A percentile compares a stretch with the other conserved stretches of the same genome.
Evolutionary conservation across 1,140 invertebrate species (phyloP).

Genomic region (Onthophagus taurus): DNA sequence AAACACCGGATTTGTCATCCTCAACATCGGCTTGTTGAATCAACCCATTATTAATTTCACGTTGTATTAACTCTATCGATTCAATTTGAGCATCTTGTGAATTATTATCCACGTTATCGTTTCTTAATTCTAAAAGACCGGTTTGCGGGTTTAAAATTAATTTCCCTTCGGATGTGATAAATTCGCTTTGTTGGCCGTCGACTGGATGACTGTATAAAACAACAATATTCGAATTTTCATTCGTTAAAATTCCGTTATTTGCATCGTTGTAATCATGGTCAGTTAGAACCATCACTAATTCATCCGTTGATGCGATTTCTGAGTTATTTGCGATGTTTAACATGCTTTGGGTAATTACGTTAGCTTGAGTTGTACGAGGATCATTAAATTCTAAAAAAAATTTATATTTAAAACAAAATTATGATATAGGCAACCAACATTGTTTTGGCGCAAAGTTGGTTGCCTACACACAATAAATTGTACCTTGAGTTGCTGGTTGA

Average conservation of each 20-base stretch:
- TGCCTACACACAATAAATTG: too few species aligned
- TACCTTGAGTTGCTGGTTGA: too few species aligned
- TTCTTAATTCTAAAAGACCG: conserved; percentile 39
- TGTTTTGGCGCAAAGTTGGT: too few species aligned
- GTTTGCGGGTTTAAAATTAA: conserved; percentile 45
- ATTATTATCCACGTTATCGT: conserved; percentile 15
- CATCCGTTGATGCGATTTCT: conserved; percentile 33
- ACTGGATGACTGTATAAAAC: conserved; percentile 50
- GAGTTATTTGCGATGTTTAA: conserved; percentile 14
- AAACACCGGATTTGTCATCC: too few species aligned
- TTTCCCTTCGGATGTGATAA: conserved; percentile 37
- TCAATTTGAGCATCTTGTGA: conserved; percentile 26
- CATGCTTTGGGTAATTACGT: conserved; percentile 13
- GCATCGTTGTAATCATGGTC: conserved; percentile 37
- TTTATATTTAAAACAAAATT: too few species aligned
- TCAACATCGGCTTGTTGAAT: too few species aligned
- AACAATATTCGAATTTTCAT: conserved; percentile 48
- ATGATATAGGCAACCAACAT: too few species aligned
- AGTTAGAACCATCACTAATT: conserved; percentile 37
- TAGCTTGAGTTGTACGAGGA: conserved; percentile 15
- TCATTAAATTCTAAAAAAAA: too few species aligned
- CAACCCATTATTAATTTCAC: conserved; percentile 18
- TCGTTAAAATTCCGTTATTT: conserved; percentile 32
- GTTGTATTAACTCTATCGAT: conserved; percentile 37
- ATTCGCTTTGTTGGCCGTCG: conserved; percentile 44